Base-by-base conservation (phyloP, 2,888 invertebrate genomes). In the Drosophila emarginata region DNA sequence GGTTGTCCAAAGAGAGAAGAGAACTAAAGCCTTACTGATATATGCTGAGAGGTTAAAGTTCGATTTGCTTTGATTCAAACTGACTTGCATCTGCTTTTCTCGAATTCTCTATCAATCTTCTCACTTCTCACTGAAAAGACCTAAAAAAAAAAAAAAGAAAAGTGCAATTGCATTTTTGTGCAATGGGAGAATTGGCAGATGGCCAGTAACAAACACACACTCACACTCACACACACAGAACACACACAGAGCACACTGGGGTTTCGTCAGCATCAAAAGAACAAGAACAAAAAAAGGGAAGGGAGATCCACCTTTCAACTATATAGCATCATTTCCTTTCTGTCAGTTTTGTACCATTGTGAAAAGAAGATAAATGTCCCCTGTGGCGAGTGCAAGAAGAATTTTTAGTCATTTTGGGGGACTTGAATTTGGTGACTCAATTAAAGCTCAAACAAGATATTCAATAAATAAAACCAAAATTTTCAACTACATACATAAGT, bases 91-190 rank as follows among this genome's bases (percentile, higher is more conserved):
- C 11, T 21, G 18, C 14, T 18, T 45, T 45, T 18, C 15, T 9
- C 32, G 9, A 9, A 11, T 32, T 32, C 32, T 32, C 32, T 32
- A 32, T 32, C 32, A 32, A 32, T 32, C 32, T 32, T 32, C 11
- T 32, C 32, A 32, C 32, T 18, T 40, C 40, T 7, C 40, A 7
- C 14, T 36, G 11, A 36, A 11, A 36, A 21, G 23, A 23, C 23
- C 23, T 2, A 23, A 23, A 23, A 45, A 50, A 26, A 23, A 23
- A 23, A 23, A 45, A 50, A 26, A 9, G 4, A 9, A 14, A 53
- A 53, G 6, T 36, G 54, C 75, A 79, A 81, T 81, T 80, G 82
- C 72, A 76, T 73, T 80, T 77, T 77, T 81, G 77, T 73, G 65
- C 69, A 28, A 45, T 65, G 70, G 56, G 23, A 54, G 12, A 18